Evolutionary conservation across 2,113 vertebrate genomes (phyloP), one percentile per base, ranked within the genome.

Genomic region (Nannobrachium achirus): DNA sequence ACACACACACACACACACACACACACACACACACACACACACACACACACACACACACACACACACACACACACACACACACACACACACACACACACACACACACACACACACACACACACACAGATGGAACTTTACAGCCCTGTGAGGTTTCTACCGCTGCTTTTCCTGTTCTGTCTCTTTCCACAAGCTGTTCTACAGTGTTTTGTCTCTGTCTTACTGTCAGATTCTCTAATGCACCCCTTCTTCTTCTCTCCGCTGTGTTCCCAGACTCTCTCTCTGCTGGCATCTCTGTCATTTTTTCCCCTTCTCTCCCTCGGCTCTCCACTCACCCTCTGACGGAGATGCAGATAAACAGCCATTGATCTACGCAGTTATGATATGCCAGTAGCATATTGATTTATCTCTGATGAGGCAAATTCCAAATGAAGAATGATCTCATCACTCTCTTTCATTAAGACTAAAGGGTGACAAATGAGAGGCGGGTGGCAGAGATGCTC

Each of bases 391-490:
- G 53, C 13, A 33, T 33, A 33, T 56, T 25, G 13, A 56, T 56
- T 56, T 56, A 38, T 56, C 25, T 38, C 25, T 33, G 25, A 33
- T 33, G 25, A 33, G 25, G 3, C 53, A 14, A 56, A 56, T 56
- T 56, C 53, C 25, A 56, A 56, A 56, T 56, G 53, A 56, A 38
- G 20, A 56, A 25, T 33, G 53, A 56, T 56, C 53, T 56, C 53
- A 56, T 56, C 53, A 56, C 20, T 38, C 53, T 38, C 53, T 56
- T 56, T 14, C 53, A 56, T 56, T 56, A 56, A 33, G 44, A 10
- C 10, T 46, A 10, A n/a, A 14, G 50, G 50, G 16, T 16, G 53
- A 56, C 33, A 38, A 56, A 56, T 46, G 44, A 13, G 25, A 7
- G 53, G 25, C 6, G 7, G 53, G 53, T 4, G 25, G 25, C 25